Base-by-base conservation (phyloP, 1,140 invertebrate species). In the Pogonus chalceus region DNA sequence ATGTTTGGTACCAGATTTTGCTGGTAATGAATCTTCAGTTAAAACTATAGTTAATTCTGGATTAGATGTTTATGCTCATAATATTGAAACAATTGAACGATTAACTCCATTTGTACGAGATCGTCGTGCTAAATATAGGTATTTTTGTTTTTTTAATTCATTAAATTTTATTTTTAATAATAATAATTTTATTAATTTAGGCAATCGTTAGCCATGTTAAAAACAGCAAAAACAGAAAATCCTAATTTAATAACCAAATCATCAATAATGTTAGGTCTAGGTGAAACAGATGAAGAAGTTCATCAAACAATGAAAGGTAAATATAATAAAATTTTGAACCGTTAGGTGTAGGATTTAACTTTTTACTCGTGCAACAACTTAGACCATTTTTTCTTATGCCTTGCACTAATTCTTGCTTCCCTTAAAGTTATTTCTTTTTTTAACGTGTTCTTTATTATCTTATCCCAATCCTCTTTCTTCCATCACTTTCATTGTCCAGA, bases 231-330 rank as follows among this genome's bases (percentile, higher is more conserved):
- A 73, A 75, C 77, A 53, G 71, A 81, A 2, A 88, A 90, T 69
- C 78, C 85, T 0, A 78, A 86, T 58, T 68, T 98, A 23, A 81
- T 99, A 26, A 99, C 96, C 0, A 99, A 99, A 74, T 93, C 94
- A 1, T 99, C 96, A 0, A 89, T 99, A 56, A 99, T 99, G 97
- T 73, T 99, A 14, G 97, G 96, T 3, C 74, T 99, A 1, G 96
- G 96, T 0, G 97, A 99, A 76, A 91, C 84, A 1, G 94, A 98
- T 67, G 80, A 86, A 51, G 84, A 98, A 79, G 76, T 98, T 7
- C 75, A 85, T 64, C 81, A 90, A 74, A 92, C 93, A 7, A 79
- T 98, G 77, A 78, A 79, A 73, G 84, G 37, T 43, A 43, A 12
- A 16, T 43, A 4, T 31, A 7, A 31, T 7, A 14, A 31, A 31